A percentile compares a stretch with the other conserved stretches of the same genome.
These are phyloP conservation scores for Eriocheir sinensis DNA, from an alignment of 1,140 invertebrate genomes.

Conservation along the genomic window DNA sequence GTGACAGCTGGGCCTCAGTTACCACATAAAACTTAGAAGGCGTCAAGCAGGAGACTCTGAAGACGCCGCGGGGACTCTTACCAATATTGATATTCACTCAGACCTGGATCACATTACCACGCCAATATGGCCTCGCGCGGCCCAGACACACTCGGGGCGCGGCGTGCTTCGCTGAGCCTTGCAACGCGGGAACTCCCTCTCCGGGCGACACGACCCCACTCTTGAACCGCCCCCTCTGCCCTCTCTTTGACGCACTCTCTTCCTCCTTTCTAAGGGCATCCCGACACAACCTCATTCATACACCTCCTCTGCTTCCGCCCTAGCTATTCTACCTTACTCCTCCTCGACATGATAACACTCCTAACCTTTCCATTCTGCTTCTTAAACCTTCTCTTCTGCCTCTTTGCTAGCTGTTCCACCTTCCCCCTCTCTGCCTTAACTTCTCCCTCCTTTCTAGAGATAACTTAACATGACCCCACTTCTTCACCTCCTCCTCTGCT, in stretches of 20 bases:
- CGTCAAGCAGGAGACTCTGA: conserved; percentile 43
- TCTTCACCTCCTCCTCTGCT: not conserved
- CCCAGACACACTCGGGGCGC: not conserved
- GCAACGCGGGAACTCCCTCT: conserved; percentile 9
- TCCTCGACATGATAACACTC: not conserved
- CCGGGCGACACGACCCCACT: not conserved
- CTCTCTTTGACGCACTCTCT: not conserved
- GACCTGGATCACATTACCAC: conserved; percentile 47
- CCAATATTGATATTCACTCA: conserved; percentile 59
- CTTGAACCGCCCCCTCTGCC: not conserved
- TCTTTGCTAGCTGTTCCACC: not conserved
- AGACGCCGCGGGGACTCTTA: conserved; percentile 50
- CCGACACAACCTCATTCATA: not conserved
- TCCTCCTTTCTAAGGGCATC: not conserved
- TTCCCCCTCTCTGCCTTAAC: not conserved
- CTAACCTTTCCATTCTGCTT: not conserved
- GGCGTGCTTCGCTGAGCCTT: not conserved
- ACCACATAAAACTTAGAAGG: conserved; percentile 43
- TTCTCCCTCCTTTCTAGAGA: not conserved
- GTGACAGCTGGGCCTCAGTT: conserved; percentile 49
- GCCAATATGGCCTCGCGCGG: not conserved
- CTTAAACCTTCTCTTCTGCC: not conserved
- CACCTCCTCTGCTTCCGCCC: not conserved
- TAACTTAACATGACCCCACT: not conserved
- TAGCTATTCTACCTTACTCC: not conserved